Conservation (phyloP, 1,140 invertebrate genomes). For the Panulirus ornatus region DNA sequence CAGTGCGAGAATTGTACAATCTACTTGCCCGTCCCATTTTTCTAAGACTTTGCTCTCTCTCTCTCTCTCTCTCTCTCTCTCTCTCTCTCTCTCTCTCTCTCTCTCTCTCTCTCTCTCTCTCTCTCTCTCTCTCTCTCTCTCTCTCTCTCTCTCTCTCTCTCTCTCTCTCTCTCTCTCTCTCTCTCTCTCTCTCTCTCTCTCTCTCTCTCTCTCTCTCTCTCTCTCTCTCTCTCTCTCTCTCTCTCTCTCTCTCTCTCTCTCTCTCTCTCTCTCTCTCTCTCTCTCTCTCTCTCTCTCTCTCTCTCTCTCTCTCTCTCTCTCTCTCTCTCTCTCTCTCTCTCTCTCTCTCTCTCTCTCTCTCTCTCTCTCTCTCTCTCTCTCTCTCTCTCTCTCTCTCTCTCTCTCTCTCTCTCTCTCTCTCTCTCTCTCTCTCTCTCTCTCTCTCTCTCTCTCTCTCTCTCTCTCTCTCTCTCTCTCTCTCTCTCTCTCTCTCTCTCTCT, state of each 20-base stretch:
- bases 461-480: not conserved
- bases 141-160: not conserved
- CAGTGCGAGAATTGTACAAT: too few relatives aligned
- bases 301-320: not conserved
- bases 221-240: not conserved
- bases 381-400: not conserved
- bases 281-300: not conserved
- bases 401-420: not conserved
- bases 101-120: not conserved
- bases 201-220: not conserved
- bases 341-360: not conserved
- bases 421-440: not conserved
- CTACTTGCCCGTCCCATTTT: too few relatives aligned
- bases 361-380: not conserved
- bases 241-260: not conserved
- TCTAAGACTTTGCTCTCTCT: not conserved
- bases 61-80: not conserved
- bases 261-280: not conserved
- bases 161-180: not conserved
- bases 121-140: not conserved
- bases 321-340: not conserved
- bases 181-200: not conserved
- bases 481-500: not conserved
- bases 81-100: not conserved
- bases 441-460: not conserved